These are phyloP conservation scores for Lasiurus cinereus DNA, from an alignment of 2,113 vertebrate species.

Conservation along the genomic window DNA sequence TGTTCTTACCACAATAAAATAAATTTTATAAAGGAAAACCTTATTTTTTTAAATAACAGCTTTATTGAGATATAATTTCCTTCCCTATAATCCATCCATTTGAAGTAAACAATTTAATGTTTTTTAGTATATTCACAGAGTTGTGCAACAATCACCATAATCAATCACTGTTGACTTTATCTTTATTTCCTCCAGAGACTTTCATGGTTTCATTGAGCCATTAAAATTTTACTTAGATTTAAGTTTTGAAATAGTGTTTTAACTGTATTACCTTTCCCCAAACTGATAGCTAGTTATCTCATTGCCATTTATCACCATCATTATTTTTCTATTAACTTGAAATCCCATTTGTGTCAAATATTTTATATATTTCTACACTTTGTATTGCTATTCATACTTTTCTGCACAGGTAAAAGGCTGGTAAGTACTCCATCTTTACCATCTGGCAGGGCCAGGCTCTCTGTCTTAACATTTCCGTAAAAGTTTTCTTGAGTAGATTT, in stretches of 20 bases:
- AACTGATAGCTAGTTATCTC: not conserved
- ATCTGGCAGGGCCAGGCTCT: not conserved
- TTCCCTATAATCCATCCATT: no score
- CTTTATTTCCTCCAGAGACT: not conserved
- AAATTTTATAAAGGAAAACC: not conserved
- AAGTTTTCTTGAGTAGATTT: slow-evolving; percentile 16
- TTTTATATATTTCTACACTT: not conserved
- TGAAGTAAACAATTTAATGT: no score
- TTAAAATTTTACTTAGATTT: not conserved
- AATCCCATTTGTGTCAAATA: not conserved
- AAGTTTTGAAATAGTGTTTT: slow-evolving; percentile 39
- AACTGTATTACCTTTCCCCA: not conserved
- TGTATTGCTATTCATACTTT: not conserved
- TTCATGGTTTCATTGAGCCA: not conserved
- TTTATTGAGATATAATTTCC: no score
- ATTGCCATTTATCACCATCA: not conserved
- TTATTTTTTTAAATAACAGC: not conserved
- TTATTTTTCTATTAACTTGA: slow-evolving; percentile 27
- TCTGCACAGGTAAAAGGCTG: not conserved
- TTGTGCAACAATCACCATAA: no score
- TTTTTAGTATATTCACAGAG: no score
- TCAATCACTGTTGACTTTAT: no score
- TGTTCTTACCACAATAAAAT: not conserved
- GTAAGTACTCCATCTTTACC: not conserved
- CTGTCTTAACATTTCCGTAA: slow-evolving; percentile 1